A percentile compares a stretch with the other conserved stretches of the same genome.
Evolutionary conservation across 2,888 invertebrate genomes (phyloP).

Genomic region (Sipunculus nudus): DNA sequence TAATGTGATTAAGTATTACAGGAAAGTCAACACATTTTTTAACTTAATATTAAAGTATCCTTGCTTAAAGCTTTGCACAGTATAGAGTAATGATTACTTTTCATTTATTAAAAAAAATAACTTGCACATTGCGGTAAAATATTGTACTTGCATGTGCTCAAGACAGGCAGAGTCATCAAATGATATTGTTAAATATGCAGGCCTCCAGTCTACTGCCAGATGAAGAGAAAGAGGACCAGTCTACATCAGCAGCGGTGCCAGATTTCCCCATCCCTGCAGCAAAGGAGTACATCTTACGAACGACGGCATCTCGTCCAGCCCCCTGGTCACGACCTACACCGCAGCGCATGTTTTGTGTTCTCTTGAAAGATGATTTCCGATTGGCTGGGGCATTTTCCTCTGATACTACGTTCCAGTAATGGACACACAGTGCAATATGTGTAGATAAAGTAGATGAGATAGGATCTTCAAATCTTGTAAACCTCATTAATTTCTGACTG

Average conservation of each 20-base stretch:
- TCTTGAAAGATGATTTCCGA: conserved; percentile 76
- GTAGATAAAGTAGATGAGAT: too few relatives aligned
- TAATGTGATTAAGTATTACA: too few relatives aligned
- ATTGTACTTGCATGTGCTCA: too few relatives aligned
- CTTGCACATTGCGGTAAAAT: too few relatives aligned
- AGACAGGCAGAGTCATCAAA: conserved; percentile 34
- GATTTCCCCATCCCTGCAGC: conserved; percentile 72
- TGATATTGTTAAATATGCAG: conserved; percentile 64
- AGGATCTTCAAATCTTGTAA: too few relatives aligned
- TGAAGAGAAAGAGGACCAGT: conserved; percentile 51
- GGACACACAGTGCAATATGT: too few relatives aligned
- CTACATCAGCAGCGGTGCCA: conserved; percentile 33
- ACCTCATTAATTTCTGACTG: too few relatives aligned
- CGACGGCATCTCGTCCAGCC: conserved; percentile 72
- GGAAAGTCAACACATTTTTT: too few relatives aligned
- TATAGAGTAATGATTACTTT: too few relatives aligned
- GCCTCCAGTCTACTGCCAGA: conserved; percentile 69
- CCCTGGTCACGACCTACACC: conserved; percentile 73
- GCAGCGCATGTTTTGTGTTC: conserved; percentile 77
- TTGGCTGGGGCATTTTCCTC: conserved; percentile 83
- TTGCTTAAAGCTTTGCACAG: too few relatives aligned
- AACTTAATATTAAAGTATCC: too few relatives aligned
- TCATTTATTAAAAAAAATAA: too few relatives aligned
- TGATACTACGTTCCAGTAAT: conserved; percentile 74
- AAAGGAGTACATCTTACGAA: conserved; percentile 76